Base-by-base conservation (phyloP, 1,140 invertebrate genomes). In the Tachypleus tridentatus region DNA sequence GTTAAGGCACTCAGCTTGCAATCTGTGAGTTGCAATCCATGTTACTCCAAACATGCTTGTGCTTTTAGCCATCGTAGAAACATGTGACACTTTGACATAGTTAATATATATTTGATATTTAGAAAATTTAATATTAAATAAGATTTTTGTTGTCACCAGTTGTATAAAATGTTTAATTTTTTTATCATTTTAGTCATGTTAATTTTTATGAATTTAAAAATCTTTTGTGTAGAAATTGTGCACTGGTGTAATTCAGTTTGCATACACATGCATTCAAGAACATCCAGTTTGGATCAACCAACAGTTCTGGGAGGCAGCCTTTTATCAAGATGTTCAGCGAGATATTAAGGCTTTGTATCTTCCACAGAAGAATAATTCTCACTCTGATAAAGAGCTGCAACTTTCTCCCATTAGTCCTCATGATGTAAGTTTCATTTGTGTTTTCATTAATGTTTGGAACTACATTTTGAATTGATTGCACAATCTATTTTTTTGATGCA, bases 221-320 rank as follows among this genome's bases (percentile, higher is more conserved):
- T 64, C 49, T 58, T 62, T 56, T 51, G 68, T 75, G 4, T 72
- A 81, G 58, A 96, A 95, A 79, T 80, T 98, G 2, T 97, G 91
- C 70, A 95, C 93, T 7, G 93, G 94, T 8, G 93, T 98, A n/a
- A 93, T 97, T 67, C 95, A 98, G 76, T 98, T 97, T 79, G 93
- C 93, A 0, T 98, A 97, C 74, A 98, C 95, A 4, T 94, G 93
- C 71, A 93, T 98, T 71, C 92, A 93, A 81, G 94, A 97, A 72
- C 95, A 98, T 76, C 80, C 85, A 5, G 93, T 99, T 3, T 98
- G 96, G 96, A 86, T 89, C 64, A 98, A 93, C 76, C 86, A 93
- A 72, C 88, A 94, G 76, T 99, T 99, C 77, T 99, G 96, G 96
- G 93, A 98, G 77, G 88, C 93, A 49, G 87, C 94, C 0, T 98